Evolutionary conservation across 2,113 vertebrate species (phyloP), one percentile per base, ranked within the genome.

Genomic region (western clawed frog (Xenopus tropicalis)): DNA sequence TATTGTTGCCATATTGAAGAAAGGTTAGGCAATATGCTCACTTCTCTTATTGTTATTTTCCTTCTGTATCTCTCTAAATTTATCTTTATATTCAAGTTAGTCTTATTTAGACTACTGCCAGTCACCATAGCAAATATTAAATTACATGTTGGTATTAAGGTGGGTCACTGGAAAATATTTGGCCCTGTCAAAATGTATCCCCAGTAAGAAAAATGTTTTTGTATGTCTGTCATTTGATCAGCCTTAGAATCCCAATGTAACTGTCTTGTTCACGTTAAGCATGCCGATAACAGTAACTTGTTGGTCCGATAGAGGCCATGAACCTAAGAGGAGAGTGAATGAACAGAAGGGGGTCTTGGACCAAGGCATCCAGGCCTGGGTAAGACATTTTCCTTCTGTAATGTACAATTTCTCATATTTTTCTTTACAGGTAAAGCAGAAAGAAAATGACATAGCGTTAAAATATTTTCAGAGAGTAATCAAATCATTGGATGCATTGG

Each of bases 381-480:
- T 65, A 43, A 51, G 71, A 24, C 11, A 0, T 0, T 65, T 20
- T 46, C 29, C 58, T 14, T 76, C 17, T 80, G 14, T 66, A 65
- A 80, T 51, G 71, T 61, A 4, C 63, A 4, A 0, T 37, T 24
- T 71, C 58, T 61, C 44, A 52, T 68, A 10, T 77, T 12, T 79
- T 58, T 79, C 69, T 72, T 74, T 66, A 0, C 83, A 98, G 97
- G 93, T 99, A 77, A 99, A 99, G 79, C 95, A 99, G 89, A 89
- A 82, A 58, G 97, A 99, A 80, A 99, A 98, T 0, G 96, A 98
- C 80, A 65, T 87, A 1, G 97, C 97, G 0, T 88, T 98, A 24
- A 94, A 89, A 83, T 94, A 91, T 81, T 98, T 96, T 81, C 93
- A 88, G 79, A 90, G 87, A 17, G 95, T 93, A 9, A 89, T 97